phyloP scores from a whole-genome alignment of 2,888 invertebrate genomes.

The Eupithecia abbreviata region DNA sequence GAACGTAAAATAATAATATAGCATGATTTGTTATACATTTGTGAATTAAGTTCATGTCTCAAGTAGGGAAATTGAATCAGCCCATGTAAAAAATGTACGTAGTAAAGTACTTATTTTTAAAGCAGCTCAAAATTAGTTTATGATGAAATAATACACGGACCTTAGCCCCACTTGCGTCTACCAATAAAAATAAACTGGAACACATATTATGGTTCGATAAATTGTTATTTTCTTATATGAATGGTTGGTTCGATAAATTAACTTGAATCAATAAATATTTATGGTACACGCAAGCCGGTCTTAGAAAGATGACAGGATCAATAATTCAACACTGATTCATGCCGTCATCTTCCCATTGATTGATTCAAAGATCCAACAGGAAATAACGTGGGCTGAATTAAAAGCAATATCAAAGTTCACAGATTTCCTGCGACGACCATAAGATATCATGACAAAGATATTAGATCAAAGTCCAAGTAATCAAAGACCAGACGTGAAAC shows the following conservation, averaged over 20 bases:
- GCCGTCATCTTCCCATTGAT: constrained; percentile 35
- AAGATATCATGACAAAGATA: constrained; percentile 29
- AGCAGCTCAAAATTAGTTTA: not conserved
- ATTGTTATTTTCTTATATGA: too few relatives aligned
- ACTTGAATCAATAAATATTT: not conserved
- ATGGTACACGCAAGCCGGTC: not conserved
- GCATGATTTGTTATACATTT: constrained; percentile 1
- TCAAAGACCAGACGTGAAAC: constrained; percentile 21
- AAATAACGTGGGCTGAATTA: constrained; percentile 27
- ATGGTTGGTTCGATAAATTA: not conserved
- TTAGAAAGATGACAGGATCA: constrained; percentile 22
- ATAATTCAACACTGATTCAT: constrained; percentile 21
- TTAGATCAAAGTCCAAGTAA: constrained; percentile 15
- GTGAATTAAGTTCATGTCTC: constrained; percentile 22
- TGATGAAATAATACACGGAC: not conserved
- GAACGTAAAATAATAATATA: not conserved
- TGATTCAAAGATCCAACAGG: constrained; percentile 32
- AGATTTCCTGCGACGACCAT: constrained; percentile 22
- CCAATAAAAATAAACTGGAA: not conserved
- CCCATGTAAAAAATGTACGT: not conserved
- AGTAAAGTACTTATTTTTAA: too few relatives aligned
- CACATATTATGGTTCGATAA: not conserved
- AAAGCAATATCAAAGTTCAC: constrained; percentile 5
- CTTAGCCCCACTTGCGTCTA: not conserved
- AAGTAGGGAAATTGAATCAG: not conserved